These are phyloP conservation scores for Bungarus multicinctus DNA, from an alignment of 2,113 vertebrate genomes.

Conservation along the genomic window DNA sequence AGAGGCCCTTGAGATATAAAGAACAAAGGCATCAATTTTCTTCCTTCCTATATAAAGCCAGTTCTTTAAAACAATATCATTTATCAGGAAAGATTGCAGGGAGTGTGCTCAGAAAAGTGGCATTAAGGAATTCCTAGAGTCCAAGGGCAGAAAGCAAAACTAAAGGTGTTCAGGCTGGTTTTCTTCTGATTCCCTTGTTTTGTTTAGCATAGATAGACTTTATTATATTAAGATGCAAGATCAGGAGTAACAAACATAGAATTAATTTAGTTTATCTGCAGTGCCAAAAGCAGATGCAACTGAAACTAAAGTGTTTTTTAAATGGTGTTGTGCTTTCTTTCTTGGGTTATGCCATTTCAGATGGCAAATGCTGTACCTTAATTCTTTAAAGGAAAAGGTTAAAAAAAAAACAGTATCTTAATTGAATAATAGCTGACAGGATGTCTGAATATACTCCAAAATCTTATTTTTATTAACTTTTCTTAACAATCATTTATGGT, in stretches of 20 bases:
- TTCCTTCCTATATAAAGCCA: neutral
- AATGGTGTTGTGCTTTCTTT: neutral
- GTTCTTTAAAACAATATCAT: constrained; percentile 25
- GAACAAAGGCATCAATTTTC: neutral
- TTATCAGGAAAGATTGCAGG: constrained; percentile 3
- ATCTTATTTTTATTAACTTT: neutral
- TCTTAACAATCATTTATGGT: neutral
- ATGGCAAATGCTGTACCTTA: neutral
- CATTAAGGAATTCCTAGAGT: constrained; percentile 23
- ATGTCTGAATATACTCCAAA: neutral
- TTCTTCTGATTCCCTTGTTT: neutral
- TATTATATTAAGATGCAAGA: constrained; percentile 23
- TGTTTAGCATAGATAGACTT: neutral
- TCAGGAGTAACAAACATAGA: constrained; percentile 6
- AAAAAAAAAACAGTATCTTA: neutral
- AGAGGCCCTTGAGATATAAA: constrained; percentile 6
- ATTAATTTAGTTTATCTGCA: constrained; percentile 5
- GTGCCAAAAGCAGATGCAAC: neutral
- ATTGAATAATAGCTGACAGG: neutral
- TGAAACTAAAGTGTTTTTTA: neutral
- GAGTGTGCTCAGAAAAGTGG: constrained; percentile 15
- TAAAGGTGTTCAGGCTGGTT: neutral
- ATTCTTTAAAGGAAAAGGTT: neutral
- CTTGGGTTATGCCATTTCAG: neutral
- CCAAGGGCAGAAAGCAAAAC: constrained; percentile 13